Percentiles rank a stretch among this genome's conserved stretches.
These are phyloP conservation scores for Centruroides sculpturatus DNA, from an alignment of 1,140 invertebrate genomes.

Conservation along the genomic window DNA sequence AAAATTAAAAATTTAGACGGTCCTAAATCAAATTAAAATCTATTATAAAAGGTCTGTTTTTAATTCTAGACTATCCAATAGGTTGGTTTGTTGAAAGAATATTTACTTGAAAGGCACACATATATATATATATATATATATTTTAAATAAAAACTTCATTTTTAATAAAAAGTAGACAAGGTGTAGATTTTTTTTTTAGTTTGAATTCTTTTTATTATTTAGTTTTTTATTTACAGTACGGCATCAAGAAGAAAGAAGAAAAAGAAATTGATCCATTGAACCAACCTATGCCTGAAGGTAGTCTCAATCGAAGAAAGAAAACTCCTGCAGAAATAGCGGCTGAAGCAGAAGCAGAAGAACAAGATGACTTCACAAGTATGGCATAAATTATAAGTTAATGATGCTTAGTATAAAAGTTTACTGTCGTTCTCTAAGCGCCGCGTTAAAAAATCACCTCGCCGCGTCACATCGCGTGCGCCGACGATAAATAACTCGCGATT, in stretches of 20 bases:
- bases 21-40: no score
- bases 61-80: no score
- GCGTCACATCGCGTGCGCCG: not conserved
- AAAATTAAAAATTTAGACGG: no score
- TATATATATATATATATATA: no score
- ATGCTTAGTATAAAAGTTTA: not conserved
- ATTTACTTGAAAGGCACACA: no score
- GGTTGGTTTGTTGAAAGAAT: no score
- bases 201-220: not conserved
- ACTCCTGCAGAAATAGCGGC: slow-evolving; percentile 90
- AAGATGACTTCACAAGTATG: slow-evolving; percentile 95
- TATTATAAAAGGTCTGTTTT: no score
- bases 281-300: slow-evolving; percentile 31
- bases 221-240: slow-evolving; percentile 57
- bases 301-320: slow-evolving; percentile 73
- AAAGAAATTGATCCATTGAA: slow-evolving; percentile 53
- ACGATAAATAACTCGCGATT: not conserved
- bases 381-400: not conserved
- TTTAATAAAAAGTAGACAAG: no score
- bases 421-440: not conserved
- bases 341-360: slow-evolving; percentile 82
- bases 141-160: no score
- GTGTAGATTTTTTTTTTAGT: no score
- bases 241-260: slow-evolving; percentile 93
- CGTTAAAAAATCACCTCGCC: not conserved